Conservation (phyloP, 1,140 invertebrate genomes). For the Trichonephila clavipes region DNA sequence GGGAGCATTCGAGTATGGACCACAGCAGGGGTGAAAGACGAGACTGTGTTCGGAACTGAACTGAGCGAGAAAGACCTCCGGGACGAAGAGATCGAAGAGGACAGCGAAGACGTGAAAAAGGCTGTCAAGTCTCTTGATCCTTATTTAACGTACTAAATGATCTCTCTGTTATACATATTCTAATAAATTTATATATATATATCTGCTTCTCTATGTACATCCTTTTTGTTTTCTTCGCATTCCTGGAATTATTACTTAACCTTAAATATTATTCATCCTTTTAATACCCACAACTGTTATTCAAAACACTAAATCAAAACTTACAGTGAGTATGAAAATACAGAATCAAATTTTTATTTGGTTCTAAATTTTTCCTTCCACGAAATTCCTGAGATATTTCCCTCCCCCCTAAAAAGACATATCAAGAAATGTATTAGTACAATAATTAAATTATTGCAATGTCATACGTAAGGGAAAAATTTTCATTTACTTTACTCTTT, state of each 20-base stretch:
- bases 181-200: slow-evolving; percentile 63
- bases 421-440: too few species aligned
- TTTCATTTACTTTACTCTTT: too few species aligned
- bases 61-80: slow-evolving; percentile 58
- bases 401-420: too few species aligned
- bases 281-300: background rate
- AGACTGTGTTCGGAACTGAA: slow-evolving; percentile 77
- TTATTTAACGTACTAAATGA: slow-evolving; percentile 69
- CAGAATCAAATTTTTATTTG: too few species aligned
- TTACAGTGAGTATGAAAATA: too few species aligned
- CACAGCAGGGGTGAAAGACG: slow-evolving; percentile 77
- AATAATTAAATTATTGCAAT: too few species aligned
- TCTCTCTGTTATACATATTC: background rate
- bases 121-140: slow-evolving; percentile 77
- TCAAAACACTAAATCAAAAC: too few species aligned
- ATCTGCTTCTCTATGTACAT: background rate
- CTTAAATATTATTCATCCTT: background rate
- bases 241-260: background rate
- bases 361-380: too few species aligned
- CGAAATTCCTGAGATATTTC: too few species aligned
- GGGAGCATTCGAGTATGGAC: slow-evolving; percentile 78
- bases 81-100: slow-evolving; percentile 77
- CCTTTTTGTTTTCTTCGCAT: background rate
- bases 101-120: slow-evolving; percentile 77
- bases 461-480: too few species aligned